phyloP scores from a whole-genome alignment of 2,797 vertebrate genomes.

The Enteromius trimaculatus region DNA sequence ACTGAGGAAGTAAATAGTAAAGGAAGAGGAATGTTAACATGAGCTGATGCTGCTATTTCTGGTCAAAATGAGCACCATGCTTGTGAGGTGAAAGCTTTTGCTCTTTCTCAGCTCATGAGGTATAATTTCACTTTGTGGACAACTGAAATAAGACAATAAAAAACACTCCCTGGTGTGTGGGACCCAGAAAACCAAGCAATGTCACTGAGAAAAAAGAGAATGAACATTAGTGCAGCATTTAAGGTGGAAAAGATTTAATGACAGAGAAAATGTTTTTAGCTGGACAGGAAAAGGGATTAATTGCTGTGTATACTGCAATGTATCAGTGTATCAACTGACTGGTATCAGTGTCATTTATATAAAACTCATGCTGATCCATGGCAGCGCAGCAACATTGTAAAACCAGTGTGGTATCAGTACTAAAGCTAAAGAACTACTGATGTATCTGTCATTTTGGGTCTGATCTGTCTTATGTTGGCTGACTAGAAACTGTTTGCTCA shows the following conservation, averaged over 20 bases:
- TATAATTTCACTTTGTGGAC: neutral
- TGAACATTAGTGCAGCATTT: neutral
- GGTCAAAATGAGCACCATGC: neutral
- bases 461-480: neutral
- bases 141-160: neutral
- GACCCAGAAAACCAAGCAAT: neutral
- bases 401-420: neutral
- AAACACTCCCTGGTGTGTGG: neutral
- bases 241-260: neutral
- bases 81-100: neutral
- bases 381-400: too few relatives aligned
- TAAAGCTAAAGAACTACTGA: neutral
- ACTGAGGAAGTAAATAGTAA: neutral
- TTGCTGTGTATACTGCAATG: neutral
- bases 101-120: neutral
- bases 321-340: too few relatives aligned
- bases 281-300: neutral
- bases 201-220: neutral
- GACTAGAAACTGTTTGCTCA: neutral
- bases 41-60: neutral
- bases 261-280: neutral
- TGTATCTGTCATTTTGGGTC: neutral
- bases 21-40: neutral
- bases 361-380: too few relatives aligned
- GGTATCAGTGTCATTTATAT: too few relatives aligned